Base-by-base conservation (phyloP, 2,888 invertebrate species). In the Drosophila acutilabella region DNA sequence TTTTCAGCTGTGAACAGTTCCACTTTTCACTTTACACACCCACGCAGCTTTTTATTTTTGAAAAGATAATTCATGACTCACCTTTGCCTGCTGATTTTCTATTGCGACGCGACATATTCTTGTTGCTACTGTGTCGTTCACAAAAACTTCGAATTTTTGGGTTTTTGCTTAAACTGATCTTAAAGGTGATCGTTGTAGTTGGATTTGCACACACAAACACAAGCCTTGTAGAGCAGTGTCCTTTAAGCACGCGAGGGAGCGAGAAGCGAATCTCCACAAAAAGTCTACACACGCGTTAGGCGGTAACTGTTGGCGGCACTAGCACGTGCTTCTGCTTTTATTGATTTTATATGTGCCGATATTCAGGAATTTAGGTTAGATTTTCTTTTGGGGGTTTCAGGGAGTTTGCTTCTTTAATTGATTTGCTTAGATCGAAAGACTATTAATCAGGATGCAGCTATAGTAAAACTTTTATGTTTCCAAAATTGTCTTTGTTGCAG, bases 371-470 rank as follows among this genome's bases (percentile, higher is more conserved):
- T 85, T 88, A 83, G 81, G 81, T 81, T 81, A 86, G 74, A 65
- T 57, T 70, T 61, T 60, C 8, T 45, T 18, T 18, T 10, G 26
- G 5, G 6, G n/a, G 18, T 16, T 56, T 47, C 11, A 44, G 26
- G 51, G 18, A 42, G 30, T 40, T 41, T 40, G 52, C 20, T 53
- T 41, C 40, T 48, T 66, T 48, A 64, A 26, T 4, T 48, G 54
- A 26, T 58, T 64, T 30, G 57, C n/a, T 48, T 64, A n/a, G n/a
- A 36, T 26, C 18, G 16, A 26, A 61, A 61, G 11, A 66, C 8
- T 64, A 65, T 86, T 89, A 90, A 92, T 92, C 92, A 92, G 89
- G 92, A 91, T 70, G 91, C 90, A 78, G 90, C 87, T 91, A 92
- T 92, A 72, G 86, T 90, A 90, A 90, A 92, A 86, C 90, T 90